These are phyloP conservation scores for Mamestra brassicae DNA, from an alignment of 2,888 invertebrate species.

Conservation along the genomic window DNA sequence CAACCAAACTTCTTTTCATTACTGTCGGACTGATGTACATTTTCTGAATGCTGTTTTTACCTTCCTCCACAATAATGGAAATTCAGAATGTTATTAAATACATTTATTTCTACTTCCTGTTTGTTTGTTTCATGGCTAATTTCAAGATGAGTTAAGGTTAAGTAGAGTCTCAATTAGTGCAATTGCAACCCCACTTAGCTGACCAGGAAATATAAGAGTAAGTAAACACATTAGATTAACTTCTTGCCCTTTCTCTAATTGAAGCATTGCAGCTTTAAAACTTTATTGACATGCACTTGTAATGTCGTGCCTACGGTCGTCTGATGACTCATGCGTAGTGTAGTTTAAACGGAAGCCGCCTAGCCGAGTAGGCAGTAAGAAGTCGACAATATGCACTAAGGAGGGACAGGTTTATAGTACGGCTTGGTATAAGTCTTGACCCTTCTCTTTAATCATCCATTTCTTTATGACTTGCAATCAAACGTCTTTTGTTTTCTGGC, in stretches of 20 bases:
- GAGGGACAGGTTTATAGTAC: conserved; percentile 2
- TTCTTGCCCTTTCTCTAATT: conserved; percentile 38
- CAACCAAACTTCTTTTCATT: not conserved
- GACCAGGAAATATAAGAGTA: conserved; percentile 35
- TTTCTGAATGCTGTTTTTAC: too few relatives aligned
- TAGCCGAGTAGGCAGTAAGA: conserved; percentile 18
- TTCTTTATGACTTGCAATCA: conserved; percentile 7
- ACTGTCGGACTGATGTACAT: too few relatives aligned
- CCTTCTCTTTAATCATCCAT: conserved; percentile 8
- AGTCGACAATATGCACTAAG: conserved; percentile 5
- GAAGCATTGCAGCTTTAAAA: conserved; percentile 38
- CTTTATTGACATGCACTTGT: conserved; percentile 23
- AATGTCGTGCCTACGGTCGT: not conserved
- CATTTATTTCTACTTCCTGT: not conserved
- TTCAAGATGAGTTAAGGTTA: conserved; percentile 17
- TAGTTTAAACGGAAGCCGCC: conserved; percentile 37
- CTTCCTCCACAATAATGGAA: too few relatives aligned
- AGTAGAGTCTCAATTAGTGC: conserved; percentile 28
- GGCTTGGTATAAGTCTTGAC: not conserved
- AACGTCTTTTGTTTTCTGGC: not conserved
- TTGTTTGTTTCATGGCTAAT: not conserved
- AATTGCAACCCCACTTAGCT: conserved; percentile 27
- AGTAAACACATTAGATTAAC: conserved; percentile 51
- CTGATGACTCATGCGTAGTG: conserved; percentile 39
- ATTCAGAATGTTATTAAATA: not conserved